Conservation (phyloP, 2,888 invertebrate genomes). For the Nowickia ferox region DNA sequence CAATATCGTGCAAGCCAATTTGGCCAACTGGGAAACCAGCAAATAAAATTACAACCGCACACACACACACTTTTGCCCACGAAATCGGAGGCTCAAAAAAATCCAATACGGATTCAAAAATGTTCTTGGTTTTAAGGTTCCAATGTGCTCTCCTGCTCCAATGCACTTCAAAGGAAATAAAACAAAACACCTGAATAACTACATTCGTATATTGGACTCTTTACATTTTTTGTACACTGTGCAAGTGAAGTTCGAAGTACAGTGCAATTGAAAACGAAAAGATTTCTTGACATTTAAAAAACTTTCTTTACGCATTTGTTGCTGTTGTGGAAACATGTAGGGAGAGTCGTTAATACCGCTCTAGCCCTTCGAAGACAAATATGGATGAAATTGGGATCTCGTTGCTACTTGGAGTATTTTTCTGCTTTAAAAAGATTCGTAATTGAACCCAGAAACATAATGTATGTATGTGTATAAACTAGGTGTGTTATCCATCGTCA, state of each 20-base stretch:
- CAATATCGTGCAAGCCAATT: no score
- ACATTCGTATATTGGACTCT: background rate
- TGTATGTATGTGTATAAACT: no score
- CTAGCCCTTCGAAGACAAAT: no score
- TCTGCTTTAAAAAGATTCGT: no score
- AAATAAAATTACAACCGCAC: conserved; percentile 4
- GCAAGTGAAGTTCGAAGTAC: background rate
- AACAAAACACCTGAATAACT: background rate
- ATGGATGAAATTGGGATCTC: no score
- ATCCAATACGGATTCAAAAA: conserved; percentile 67
- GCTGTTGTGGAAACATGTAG: background rate
- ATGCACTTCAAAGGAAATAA: conserved; percentile 45
- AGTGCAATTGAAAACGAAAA: background rate
- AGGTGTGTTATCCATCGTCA: no score
- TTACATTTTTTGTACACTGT: conserved; percentile 1
- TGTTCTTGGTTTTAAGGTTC: conserved; percentile 10
- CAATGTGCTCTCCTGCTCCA: conserved; percentile 15
- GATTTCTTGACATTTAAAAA: background rate
- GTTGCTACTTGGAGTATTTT: no score
- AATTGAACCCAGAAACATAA: no score
- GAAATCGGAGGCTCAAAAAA: conserved; percentile 35
- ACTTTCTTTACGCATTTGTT: background rate
- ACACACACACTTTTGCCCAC: background rate
- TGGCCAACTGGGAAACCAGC: no score
- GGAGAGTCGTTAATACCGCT: no score